Percentiles rank a stretch among this genome's conserved stretches.
phyloP scores from a whole-genome alignment of 2,888 invertebrate species.

The Cosmorhoe ocellata region DNA sequence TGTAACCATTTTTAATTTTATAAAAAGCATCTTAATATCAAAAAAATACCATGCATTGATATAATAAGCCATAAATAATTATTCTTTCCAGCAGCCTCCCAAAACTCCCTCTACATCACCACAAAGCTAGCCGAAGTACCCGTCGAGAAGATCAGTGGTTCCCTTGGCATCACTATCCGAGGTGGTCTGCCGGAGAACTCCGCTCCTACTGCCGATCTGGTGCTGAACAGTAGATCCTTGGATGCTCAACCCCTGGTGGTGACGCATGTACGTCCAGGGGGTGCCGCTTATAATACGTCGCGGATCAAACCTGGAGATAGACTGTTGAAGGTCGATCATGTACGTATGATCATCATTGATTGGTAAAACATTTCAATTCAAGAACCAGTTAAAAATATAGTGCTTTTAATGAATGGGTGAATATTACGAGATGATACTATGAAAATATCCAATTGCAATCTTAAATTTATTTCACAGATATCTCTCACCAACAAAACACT shows the following conservation, averaged over 20 bases:
- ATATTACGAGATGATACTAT: too few relatives aligned
- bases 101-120: slow-evolving; percentile 88
- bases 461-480: slow-evolving; percentile 78
- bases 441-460: too few relatives aligned
- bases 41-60: too few relatives aligned
- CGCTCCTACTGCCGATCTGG: slow-evolving; percentile 82
- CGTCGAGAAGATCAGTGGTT: slow-evolving; percentile 91
- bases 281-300: slow-evolving; percentile 95
- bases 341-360: slow-evolving; percentile 64
- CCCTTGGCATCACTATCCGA: slow-evolving; percentile 93
- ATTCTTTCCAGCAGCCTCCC: slow-evolving; percentile 75
- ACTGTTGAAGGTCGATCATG: slow-evolving; percentile 92
- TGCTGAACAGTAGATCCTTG: slow-evolving; percentile 81
- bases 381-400: too few relatives aligned
- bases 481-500: slow-evolving; percentile 89
- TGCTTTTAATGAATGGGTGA: too few relatives aligned
- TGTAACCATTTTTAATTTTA: too few relatives aligned
- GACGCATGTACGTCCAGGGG: slow-evolving; percentile 93
- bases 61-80: too few relatives aligned
- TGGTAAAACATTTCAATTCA: too few relatives aligned
- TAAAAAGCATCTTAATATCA: too few relatives aligned
- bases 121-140: slow-evolving; percentile 90
- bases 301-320: slow-evolving; percentile 95
- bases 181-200: slow-evolving; percentile 86
- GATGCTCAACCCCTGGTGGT: slow-evolving; percentile 90